Base-by-base conservation (phyloP, 1,140 invertebrate species). In the Ceratosolen solmsi region DNA sequence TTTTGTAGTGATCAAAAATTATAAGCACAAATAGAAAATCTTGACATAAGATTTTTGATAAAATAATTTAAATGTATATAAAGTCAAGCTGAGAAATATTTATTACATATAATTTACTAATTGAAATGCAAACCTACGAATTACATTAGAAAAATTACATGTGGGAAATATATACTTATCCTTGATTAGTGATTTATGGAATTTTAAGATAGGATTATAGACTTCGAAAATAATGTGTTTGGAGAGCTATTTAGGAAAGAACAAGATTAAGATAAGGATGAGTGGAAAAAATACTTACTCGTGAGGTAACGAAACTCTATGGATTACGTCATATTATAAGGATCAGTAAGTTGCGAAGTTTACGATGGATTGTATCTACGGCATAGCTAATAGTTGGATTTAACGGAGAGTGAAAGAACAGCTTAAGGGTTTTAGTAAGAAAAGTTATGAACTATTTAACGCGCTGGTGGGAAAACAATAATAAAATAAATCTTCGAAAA, bases 391-490 rank as follows among this genome's bases (percentile, higher is more conserved):
- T 65, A 65, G 63, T 65, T 65, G 17, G 63, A 65, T 65, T 65
- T 65, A 65, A 65, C 30, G 15, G 30, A 38, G 15, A 68, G 63
- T 68, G 33, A 68, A 68, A 68, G 33, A 68, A 68, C 63, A 68
- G 63, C 63, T 68, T 68, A 68, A 68, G 36, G 20, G 33, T 68
- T 68, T 68, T 68, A 68, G 63, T 38, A 30, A 68, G 20, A 68
- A 38, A 68, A 68, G 33, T 68, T 68, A 68, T 38, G 63, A 38
- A 68, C 33, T 68, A n/a, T 33, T 22, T 68, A 68, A 68, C 13
- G 41, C 41, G 41, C 0, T 7, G 63, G 20, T 22, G 27, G 13
- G 27, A 33, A 33, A 27, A 33, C 33, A 36, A 68, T 68, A 68
- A n/a, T 68, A 68, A 68, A 68, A 68, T 38, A 68, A 68, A n/a